Evolutionary conservation across 2,797 vertebrate species (phyloP), one percentile per base, ranked within the genome.

Genomic region (Hemitrygon akajei): DNA sequence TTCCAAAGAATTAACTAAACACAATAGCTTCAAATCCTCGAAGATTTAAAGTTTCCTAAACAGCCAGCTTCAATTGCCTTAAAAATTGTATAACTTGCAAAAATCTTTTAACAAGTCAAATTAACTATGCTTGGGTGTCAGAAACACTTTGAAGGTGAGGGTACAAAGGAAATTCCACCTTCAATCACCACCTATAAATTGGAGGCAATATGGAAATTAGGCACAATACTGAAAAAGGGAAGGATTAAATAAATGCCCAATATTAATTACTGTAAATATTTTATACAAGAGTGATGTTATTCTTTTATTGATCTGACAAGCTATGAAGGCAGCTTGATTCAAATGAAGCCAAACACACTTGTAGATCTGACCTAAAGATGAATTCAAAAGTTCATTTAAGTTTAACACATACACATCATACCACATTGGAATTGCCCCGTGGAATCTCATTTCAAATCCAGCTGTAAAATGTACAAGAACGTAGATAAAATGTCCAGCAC

Each of bases 11-110:
- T 79, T 93, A 93, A 47, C 30, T 40, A 76, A 84, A 86, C 71
- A 94, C 87, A 94, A 77, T 66, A 76, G 20, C 2, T 77, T 56
- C 73, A 86, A 87, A 86, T 93, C 82, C 47, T 86, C 75, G 25
- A 80, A 94, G 93, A 94, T 94, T 94, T 86, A 94, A 94, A 22
- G 37, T 30, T 92, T 91, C 87, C 86, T 81, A 63, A 94, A 69
- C 14, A 71, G 77, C 34, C 37, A 71, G 63, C 66, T 71, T 91
- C 89, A 69, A 91, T 91, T 73, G 34, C 71, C 91, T 25, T 47
- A 76, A 93, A 93, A 76, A 93, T 76, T 75, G 71, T 76, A 58
- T 56, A 93, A 76, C 40, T 93, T 93, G 91, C 91, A 18, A 93
- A 76, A 93, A 93, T 30, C 71, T 56, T 47, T 76, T 18, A 89